Conservation (phyloP, 2,888 invertebrate species). For the Watsonalla binaria region DNA sequence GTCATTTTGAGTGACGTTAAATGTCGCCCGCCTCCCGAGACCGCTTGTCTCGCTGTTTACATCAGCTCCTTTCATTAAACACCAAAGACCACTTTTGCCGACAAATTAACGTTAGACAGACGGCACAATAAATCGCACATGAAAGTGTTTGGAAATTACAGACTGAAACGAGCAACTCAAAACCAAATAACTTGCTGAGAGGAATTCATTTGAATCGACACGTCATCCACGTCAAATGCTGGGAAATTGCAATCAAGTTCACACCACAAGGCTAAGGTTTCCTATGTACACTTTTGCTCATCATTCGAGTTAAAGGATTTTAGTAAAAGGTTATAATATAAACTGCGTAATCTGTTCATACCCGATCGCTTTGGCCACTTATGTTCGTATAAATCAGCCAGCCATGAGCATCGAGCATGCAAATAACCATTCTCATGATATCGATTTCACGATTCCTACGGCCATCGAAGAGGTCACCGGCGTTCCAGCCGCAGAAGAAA, state of each 20-base stretch:
- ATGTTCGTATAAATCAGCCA: conserved; percentile 6
- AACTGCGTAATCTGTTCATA: not conserved
- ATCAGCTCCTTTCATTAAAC: conserved; percentile 31
- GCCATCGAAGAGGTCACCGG: conserved; percentile 46
- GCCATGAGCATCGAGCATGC: conserved; percentile 31
- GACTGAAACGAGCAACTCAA: too few relatives aligned
- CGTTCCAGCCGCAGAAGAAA: conserved; percentile 53
- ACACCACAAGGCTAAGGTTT: too few relatives aligned
- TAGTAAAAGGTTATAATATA: not conserved
- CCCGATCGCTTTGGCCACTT: not conserved
- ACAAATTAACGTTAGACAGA: too few relatives aligned
- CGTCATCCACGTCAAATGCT: too few relatives aligned
- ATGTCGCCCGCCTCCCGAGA: conserved; percentile 25
- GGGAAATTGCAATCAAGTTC: too few relatives aligned
- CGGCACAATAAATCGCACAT: too few relatives aligned
- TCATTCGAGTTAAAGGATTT: not conserved
- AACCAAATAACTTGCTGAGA: too few relatives aligned
- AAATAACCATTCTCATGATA: conserved; percentile 49
- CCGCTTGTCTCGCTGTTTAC: conserved; percentile 19
- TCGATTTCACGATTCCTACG: conserved; percentile 46
- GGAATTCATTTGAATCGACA: too few relatives aligned
- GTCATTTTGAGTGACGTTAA: conserved; percentile 41
- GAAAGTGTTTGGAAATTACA: too few relatives aligned
- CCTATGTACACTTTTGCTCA: too few relatives aligned
- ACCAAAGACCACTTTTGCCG: not conserved